Base-by-base conservation (phyloP, 2,888 invertebrate species). In the Barypeithes pellucidus region DNA sequence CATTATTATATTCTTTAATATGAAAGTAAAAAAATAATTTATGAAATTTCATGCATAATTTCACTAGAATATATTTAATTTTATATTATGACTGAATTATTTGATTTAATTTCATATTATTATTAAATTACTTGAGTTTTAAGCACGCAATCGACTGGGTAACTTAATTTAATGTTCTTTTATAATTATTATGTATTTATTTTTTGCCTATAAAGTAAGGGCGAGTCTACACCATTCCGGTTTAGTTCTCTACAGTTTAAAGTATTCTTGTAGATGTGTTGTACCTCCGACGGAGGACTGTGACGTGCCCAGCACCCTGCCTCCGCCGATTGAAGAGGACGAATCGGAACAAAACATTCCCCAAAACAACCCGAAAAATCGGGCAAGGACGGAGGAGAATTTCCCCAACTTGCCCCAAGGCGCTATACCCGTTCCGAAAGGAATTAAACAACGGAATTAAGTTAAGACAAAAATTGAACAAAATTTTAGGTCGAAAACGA, bases 231-330 rank as follows among this genome's bases (percentile, higher is more conserved):
- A n/a, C n/a, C n/a, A n/a, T n/a, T n/a, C n/a, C n/a, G n/a, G n/a
- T n/a, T n/a, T n/a, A n/a, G n/a, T n/a, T n/a, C n/a, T n/a, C n/a
- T n/a, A n/a, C n/a, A n/a, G n/a, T n/a, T n/a, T n/a, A n/a, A n/a
- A n/a, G n/a, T n/a, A n/a, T n/a, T n/a, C n/a, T 72, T 73, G 20
- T 24, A 76, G 76, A 78, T 96, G 96, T 84, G 94, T 95, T 33
- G 94, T 95, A 7, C 95, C 95, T 0, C 96, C 96, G 5, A 96
- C 95, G 39, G 95, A 95, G 80, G 95, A 96, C 82, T 96, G 96
- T 81, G 95, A 95, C 79, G 88, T 94, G 0, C 95, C 95, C 0
- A 92, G 94, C 73, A 94, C 95, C 20, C 90, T 92, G 0, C 89
- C 92, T 0, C 88, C 90, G 0, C 90, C 91, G 0, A 87, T 88